phyloP scores from a whole-genome alignment of 35 echinoderm and acorn worm species.

The Ophioderma brevispina region DNA sequence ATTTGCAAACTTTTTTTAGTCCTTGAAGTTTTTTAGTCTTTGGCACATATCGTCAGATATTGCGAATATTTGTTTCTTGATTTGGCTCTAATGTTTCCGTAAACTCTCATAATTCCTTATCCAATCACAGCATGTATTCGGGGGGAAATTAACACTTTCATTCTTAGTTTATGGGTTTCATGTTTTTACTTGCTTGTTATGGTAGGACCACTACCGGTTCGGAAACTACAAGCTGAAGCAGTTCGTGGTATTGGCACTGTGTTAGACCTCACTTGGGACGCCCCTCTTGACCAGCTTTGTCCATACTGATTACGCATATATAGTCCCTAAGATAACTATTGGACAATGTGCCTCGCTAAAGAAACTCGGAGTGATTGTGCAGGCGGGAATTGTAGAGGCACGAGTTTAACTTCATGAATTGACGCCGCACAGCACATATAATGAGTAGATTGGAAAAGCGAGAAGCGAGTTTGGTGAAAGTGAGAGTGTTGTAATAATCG shows the following conservation, averaged over 20 bases:
- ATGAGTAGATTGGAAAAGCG: conserved; percentile 59
- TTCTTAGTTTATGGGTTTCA: too few relatives aligned
- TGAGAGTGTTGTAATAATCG: neutral
- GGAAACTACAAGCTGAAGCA: neutral
- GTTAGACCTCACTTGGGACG: conserved; percentile 11
- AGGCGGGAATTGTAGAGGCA: conserved; percentile 16
- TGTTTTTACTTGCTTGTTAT: neutral
- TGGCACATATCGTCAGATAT: too few relatives aligned
- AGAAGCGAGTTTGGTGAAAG: conserved; percentile 57
- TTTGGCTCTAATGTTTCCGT: too few relatives aligned
- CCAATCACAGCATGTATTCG: too few relatives aligned
- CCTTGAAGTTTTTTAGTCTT: too few relatives aligned
- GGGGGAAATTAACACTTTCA: too few relatives aligned
- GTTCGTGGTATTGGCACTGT: neutral
- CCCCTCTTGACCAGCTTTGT: neutral
- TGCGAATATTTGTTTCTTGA: too few relatives aligned
- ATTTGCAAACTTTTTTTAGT: too few relatives aligned
- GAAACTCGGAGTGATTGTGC: neutral
- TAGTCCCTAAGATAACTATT: conserved; percentile 8
- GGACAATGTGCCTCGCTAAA: conserved; percentile 31
- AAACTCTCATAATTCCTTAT: too few relatives aligned
- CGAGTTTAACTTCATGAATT: conserved; percentile 1
- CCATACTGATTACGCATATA: conserved; percentile 22
- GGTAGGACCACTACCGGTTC: conserved; percentile 30
- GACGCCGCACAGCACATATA: conserved; percentile 51